A percentile compares a stretch with the other conserved stretches of the same genome.
These are phyloP conservation scores for Lophius piscatorius DNA, from an alignment of 2,113 vertebrate genomes.

Conservation along the genomic window DNA sequence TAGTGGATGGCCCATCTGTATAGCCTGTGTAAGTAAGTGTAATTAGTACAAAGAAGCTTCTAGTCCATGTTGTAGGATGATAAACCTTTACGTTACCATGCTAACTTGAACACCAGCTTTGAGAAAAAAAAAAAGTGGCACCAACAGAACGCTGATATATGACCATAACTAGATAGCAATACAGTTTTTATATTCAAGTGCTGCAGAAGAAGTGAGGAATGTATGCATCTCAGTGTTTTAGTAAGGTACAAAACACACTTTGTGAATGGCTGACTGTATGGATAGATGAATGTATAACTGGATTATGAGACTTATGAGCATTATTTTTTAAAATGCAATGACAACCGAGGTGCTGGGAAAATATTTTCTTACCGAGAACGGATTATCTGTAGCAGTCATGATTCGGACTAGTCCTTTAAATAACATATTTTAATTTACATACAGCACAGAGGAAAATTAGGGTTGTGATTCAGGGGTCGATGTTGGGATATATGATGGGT, in stretches of 20 bases:
- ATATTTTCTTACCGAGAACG: conserved; percentile 2
- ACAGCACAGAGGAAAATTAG: conserved; percentile 1
- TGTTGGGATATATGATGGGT: too few species aligned
- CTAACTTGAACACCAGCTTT: too few species aligned
- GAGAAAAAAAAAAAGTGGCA: too few species aligned
- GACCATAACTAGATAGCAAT: too few species aligned
- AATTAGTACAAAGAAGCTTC: too few species aligned
- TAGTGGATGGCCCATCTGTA: too few species aligned
- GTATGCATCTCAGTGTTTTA: not conserved
- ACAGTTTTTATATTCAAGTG: not conserved
- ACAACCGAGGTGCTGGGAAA: conserved; percentile 14
- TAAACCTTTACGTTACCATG: too few species aligned
- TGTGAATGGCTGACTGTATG: not conserved
- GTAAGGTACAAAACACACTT: not conserved
- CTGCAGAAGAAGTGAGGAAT: not conserved
- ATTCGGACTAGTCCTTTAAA: not conserved
- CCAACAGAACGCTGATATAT: too few species aligned
- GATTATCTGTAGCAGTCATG: conserved; percentile 12
- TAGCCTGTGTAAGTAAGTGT: too few species aligned
- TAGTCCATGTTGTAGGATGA: too few species aligned
- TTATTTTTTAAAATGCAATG: conserved; percentile 24
- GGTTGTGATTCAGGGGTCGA: not conserved
- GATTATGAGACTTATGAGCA: conserved; percentile 7
- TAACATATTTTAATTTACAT: conserved; percentile 10
- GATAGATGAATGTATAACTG: not conserved